Percentiles rank a stretch among this genome's conserved stretches.
Evolutionary conservation across 2,113 vertebrate species (phyloP).

Genomic region (Mugil cephalus): DNA sequence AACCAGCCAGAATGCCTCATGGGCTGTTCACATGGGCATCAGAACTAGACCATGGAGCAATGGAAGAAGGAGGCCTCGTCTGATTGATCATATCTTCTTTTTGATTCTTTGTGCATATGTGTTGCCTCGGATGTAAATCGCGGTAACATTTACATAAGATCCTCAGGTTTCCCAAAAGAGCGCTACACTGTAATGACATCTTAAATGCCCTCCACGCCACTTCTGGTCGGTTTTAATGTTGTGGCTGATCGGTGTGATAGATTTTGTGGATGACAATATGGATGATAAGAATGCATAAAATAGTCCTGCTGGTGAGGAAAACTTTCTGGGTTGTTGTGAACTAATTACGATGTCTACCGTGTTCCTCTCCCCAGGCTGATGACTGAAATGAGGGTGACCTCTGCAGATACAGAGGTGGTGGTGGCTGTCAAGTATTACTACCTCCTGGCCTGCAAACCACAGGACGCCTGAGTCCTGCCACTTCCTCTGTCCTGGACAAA

Average conservation of each 20-base stretch:
- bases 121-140: too few species aligned
- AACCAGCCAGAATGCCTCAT: too few species aligned
- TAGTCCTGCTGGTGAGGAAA: background rate
- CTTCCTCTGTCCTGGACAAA: background rate
- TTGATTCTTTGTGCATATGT: too few species aligned
- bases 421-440: conserved; percentile 76
- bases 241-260: background rate
- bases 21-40: too few species aligned
- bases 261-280: background rate
- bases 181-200: too few species aligned
- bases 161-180: too few species aligned
- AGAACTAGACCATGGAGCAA: too few species aligned
- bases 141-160: too few species aligned
- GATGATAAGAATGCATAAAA: background rate
- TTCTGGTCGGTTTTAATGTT: too few species aligned
- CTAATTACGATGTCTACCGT: background rate
- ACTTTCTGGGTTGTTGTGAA: background rate
- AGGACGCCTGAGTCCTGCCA: conserved; percentile 29
- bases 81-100: too few species aligned
- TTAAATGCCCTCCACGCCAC: too few species aligned
- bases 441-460: conserved; percentile 72
- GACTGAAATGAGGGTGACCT: conserved; percentile 73
- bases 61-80: too few species aligned
- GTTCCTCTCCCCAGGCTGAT: conserved; percentile 69
- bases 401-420: conserved; percentile 71